Evolutionary conservation across 2,888 invertebrate genomes (phyloP).

Genomic region (Erebia palarica): DNA sequence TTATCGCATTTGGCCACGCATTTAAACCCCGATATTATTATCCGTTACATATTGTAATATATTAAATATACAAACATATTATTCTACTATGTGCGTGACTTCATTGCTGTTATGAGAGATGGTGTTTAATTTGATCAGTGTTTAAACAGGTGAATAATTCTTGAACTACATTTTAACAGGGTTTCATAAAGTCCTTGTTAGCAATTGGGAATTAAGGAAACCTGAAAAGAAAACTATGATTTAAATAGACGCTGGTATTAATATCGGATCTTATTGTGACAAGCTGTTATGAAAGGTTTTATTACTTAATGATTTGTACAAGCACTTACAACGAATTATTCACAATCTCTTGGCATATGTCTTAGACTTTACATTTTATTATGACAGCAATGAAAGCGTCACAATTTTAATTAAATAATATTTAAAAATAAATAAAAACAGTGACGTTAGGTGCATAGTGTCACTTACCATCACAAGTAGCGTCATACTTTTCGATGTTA

Average conservation of each 20-base stretch:
- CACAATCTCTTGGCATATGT: not conserved
- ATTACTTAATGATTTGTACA: not conserved
- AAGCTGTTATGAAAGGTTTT: not conserved
- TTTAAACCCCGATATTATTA: constrained; percentile 36
- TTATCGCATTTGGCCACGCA: constrained; percentile 41
- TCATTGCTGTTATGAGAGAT: constrained; percentile 1
- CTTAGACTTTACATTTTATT: not conserved
- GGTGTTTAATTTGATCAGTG: not conserved
- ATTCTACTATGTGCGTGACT: not conserved
- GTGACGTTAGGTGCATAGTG: not conserved
- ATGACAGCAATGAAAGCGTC: constrained; percentile 5
- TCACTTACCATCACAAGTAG: constrained; percentile 48
- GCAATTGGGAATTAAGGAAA: not conserved
- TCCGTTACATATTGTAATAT: constrained; percentile 36
- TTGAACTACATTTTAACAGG: no score
- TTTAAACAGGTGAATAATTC: not conserved
- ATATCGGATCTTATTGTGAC: not conserved
- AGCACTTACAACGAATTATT: not conserved
- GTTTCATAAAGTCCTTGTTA: no score
- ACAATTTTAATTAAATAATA: not conserved
- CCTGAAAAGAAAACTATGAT: not conserved
- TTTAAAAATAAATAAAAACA: not conserved
- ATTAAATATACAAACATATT: constrained; percentile 32
- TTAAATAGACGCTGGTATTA: not conserved
- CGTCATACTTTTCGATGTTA: constrained; percentile 68